Evolutionary conservation across 1,140 invertebrate genomes (phyloP), one percentile per base, ranked within the genome.

Genomic region (Coboldia fuscipes): DNA sequence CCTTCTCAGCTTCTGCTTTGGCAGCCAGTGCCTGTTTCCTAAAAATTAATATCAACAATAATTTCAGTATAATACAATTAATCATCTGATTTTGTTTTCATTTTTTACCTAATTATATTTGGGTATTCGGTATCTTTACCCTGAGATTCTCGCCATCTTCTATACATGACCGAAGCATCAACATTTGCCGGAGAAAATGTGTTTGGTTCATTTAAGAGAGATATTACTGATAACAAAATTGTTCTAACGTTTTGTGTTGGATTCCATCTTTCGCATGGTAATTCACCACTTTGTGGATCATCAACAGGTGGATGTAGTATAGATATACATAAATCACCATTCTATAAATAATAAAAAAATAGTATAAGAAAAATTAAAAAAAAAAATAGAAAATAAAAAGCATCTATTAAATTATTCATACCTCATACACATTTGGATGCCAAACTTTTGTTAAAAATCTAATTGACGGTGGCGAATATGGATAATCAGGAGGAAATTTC

Each of bases 381-480:
- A 31, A 35, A 31, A 31, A 34, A 4, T 21, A 33, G 10, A 32
- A 37, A 17, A 21, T 22, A 10, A 23, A 28, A 16, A 38, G 15
- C 12, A 3, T 12, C 28, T 21, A 14, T 4, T 26, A 32, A 32
- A 7, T 30, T 13, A 7, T 13, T 66, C 74, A 75, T 66, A 92
- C 88, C 74, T 97, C 92, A 63, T 99, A 99, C 9, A 98, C 92
- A 68, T 99, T 99, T 45, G 94, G 94, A 69, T 99, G 94, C 90
- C 92, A 98, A 45, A 99, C 89, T 77, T 96, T 97, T 41, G 88
- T 94, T 51, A 96, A 68, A 67, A 99, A 98, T 46, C 88, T 71
- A 58, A 99, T 86, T 45, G 82, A 82, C 40, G 94, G 94, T 40
- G 94, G 94, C 45, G 88, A 93, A 62, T 97, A 99, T 31, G 94